These are phyloP conservation scores for Vollenhovia emeryi DNA, from an alignment of 1,140 invertebrate genomes.

Conservation along the genomic window DNA sequence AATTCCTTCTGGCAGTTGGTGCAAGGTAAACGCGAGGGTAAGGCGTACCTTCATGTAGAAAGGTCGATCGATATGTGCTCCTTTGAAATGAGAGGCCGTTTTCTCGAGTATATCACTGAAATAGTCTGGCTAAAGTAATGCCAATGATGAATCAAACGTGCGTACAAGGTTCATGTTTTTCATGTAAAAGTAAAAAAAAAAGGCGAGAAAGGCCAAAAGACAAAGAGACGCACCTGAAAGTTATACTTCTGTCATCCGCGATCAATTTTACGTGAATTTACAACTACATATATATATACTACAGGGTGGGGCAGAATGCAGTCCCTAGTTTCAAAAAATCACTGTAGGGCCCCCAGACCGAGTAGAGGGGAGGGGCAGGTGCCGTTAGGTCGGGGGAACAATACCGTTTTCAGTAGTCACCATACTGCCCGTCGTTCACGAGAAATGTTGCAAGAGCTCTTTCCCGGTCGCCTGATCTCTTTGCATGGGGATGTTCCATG, in stretches of 20 bases:
- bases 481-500: no score
- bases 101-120: constrained; percentile 25
- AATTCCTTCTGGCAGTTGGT: constrained; percentile 37
- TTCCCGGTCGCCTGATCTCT: no score
- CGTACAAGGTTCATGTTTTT: background rate
- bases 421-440: no score
- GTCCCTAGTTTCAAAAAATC: no score
- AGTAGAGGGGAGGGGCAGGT: no score
- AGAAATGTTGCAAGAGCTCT: no score
- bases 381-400: no score
- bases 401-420: no score
- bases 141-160: constrained; percentile 31
- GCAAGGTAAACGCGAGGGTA: constrained; percentile 55
- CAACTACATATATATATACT: background rate
- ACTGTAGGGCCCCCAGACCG: no score
- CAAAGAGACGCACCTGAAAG: constrained; percentile 2
- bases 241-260: background rate
- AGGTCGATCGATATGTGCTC: constrained; percentile 61
- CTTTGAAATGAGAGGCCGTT: constrained; percentile 38
- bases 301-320: no score
- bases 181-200: background rate
- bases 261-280: constrained; percentile 12
- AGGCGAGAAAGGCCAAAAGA: background rate
- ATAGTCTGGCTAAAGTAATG: constrained; percentile 28
- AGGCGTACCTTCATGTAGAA: constrained; percentile 15